Percentiles rank a stretch among this genome's conserved stretches.
phyloP scores from a whole-genome alignment of 2,888 invertebrate species.

The Anthrax anthrax region DNA sequence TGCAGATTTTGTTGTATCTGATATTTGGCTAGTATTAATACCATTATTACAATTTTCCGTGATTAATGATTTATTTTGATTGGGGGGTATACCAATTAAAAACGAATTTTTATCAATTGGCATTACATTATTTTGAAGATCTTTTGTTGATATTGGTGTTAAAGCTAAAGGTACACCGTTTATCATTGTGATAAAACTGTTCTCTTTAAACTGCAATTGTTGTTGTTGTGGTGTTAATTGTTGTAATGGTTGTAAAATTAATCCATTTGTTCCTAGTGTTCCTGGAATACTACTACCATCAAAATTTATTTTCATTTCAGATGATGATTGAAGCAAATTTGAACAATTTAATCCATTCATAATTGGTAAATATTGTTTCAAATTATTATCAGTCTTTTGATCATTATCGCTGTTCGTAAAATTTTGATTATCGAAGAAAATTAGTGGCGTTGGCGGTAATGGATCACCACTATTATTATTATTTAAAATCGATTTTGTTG shows the following conservation, averaged over 20 bases:
- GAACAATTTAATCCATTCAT: not conserved
- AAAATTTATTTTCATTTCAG: no score
- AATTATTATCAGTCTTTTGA: not conserved
- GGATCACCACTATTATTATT: no score
- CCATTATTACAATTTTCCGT: no score
- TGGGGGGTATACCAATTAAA: no score
- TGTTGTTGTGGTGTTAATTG: not conserved
- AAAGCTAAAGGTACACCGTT: not conserved
- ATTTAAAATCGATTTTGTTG: slow-evolving; percentile 19
- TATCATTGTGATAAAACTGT: not conserved
- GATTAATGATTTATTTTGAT: no score
- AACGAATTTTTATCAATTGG: no score
- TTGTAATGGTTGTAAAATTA: no score
- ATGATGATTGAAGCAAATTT: not conserved
- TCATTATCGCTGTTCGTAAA: not conserved
- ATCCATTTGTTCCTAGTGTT: no score
- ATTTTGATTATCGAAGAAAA: not conserved
- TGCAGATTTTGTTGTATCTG: no score
- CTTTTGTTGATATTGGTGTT: not conserved
- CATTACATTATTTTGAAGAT: not conserved
- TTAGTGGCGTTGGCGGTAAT: slow-evolving; percentile 13
- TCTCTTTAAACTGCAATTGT: not conserved
- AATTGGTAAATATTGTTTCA: not conserved
- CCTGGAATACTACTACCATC: no score
- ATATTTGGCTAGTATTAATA: no score